phyloP scores from a whole-genome alignment of 2,888 invertebrate genomes.

The Trachelus troglodyta region DNA sequence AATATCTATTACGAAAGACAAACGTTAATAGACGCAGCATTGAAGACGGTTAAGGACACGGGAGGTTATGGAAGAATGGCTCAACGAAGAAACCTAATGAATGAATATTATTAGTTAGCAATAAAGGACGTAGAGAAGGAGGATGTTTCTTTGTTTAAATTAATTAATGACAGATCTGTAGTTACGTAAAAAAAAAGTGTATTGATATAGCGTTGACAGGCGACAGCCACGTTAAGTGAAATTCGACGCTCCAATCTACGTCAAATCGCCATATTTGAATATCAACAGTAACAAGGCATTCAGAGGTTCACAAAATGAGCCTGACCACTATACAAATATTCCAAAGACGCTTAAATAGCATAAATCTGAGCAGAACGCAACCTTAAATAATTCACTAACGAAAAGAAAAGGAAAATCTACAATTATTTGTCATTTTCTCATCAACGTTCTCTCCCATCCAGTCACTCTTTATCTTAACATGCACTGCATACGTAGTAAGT shows the following conservation, averaged over 20 bases:
- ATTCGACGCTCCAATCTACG: not conserved
- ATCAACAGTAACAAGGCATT: not conserved
- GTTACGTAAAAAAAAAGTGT: conserved; percentile 7
- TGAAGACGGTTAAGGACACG: not conserved
- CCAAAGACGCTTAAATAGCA: not conserved
- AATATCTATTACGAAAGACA: not conserved
- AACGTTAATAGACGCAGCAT: not conserved
- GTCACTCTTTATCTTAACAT: not conserved
- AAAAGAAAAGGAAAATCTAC: not conserved
- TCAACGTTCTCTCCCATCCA: not conserved
- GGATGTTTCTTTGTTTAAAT: not conserved
- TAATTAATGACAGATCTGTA: not conserved
- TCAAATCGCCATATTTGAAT: not conserved
- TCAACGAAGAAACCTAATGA: not conserved
- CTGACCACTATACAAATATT: not conserved
- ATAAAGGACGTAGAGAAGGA: not conserved
- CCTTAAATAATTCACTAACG: not conserved
- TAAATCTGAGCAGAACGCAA: not conserved
- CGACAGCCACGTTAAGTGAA: not conserved
- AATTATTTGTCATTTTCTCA: not conserved
- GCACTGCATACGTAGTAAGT: not conserved
- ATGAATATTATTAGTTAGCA: not conserved
- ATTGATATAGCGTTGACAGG: not conserved
- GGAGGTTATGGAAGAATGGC: not conserved
- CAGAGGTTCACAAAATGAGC: not conserved